A percentile compares a stretch with the other conserved stretches of the same genome.
Evolutionary conservation across 2,113 vertebrate genomes (phyloP).

Genomic region (Indri indri): DNA sequence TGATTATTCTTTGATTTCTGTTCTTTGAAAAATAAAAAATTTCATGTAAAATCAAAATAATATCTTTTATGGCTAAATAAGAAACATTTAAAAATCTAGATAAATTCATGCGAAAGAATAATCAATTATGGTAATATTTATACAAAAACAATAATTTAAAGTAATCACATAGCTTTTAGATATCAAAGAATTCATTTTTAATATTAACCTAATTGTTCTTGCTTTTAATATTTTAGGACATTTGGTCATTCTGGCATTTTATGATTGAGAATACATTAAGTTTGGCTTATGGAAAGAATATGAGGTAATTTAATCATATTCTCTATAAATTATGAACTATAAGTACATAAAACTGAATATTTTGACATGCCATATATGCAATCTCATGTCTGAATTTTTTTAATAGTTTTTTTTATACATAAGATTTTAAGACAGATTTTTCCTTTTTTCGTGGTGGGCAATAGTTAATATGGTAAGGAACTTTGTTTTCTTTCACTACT

Average conservation of each 20-base stretch:
- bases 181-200: conserved; percentile 37
- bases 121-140: conserved; percentile 2
- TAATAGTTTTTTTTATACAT: background rate
- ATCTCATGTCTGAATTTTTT: conserved; percentile 11
- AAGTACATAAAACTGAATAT: background rate
- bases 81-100: background rate
- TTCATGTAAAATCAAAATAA: background rate
- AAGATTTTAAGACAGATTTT: conserved; percentile 7
- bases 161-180: background rate
- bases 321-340: background rate
- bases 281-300: conserved; percentile 32
- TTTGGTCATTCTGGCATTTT: conserved; percentile 63
- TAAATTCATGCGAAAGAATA: background rate
- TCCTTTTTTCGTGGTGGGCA: background rate
- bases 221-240: conserved; percentile 54
- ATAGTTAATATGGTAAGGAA: conserved; percentile 9
- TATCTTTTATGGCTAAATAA: background rate
- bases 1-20: conserved; percentile 31
- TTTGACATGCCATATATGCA: background rate
- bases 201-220: conserved; percentile 48
- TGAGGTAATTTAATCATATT: conserved; percentile 23
- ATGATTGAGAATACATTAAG: conserved; percentile 50
- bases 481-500: conserved; percentile 20
- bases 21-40: conserved; percentile 28
- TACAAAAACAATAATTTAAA: background rate